Conservation (phyloP, 2,113 vertebrate genomes). For the Paradoxurus hermaphroditus region DNA sequence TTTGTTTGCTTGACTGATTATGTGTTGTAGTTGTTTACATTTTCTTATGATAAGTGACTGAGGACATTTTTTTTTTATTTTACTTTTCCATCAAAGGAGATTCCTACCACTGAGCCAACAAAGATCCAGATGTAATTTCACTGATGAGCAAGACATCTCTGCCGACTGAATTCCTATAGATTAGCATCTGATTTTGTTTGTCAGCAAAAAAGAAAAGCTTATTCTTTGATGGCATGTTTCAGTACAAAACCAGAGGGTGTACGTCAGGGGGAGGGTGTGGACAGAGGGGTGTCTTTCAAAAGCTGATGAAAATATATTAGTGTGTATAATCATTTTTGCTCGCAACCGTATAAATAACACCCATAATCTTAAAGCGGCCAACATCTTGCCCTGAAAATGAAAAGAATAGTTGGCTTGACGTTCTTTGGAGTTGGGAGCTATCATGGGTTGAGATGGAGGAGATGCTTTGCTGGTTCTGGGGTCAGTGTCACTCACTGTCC, state of each 20-base stretch:
- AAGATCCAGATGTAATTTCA: slow-evolving; percentile 62
- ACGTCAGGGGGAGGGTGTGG: neutral
- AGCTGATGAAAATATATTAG: slow-evolving; percentile 83
- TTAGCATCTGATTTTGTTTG: slow-evolving; percentile 81
- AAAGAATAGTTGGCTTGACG: neutral
- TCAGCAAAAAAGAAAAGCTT: slow-evolving; percentile 83
- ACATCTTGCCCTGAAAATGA: neutral
- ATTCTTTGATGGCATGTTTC: slow-evolving; percentile 82
- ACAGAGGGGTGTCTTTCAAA: slow-evolving; percentile 78
- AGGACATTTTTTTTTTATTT: slow-evolving; percentile 24
- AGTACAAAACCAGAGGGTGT: slow-evolving; percentile 52
- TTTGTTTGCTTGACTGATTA: neutral
- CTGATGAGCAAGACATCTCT: slow-evolving; percentile 56
- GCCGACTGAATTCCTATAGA: slow-evolving; percentile 66
- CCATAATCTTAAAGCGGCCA: slow-evolving; percentile 65
- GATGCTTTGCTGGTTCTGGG: neutral
- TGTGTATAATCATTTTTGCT: slow-evolving; percentile 75
- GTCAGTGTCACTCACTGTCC: neutral
- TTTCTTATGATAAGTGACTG: slow-evolving; percentile 33
- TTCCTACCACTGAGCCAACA: slow-evolving; percentile 44
- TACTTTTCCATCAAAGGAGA: slow-evolving; percentile 39
- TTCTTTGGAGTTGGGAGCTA: neutral
- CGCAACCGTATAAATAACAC: slow-evolving; percentile 61
- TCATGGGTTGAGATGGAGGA: neutral
- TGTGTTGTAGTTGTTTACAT: slow-evolving; percentile 13